Base-by-base conservation (phyloP, 35 echinoderm and acorn worm species). In the Ophioderma brevispina region DNA sequence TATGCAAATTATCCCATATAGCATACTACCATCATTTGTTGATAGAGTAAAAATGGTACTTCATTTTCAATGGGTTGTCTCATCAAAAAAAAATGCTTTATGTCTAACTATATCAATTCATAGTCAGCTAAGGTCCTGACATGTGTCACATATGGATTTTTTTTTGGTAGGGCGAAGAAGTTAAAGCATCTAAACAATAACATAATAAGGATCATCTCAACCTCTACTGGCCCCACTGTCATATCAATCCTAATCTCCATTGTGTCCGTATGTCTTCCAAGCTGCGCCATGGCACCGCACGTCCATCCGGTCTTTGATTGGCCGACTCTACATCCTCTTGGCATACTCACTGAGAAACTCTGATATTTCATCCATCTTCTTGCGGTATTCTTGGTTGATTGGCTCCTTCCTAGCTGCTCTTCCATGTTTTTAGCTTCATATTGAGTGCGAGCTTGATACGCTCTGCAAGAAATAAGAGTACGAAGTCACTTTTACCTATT, bases 231-330 rank as follows among this genome's bases (percentile, higher is more conserved):
- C 55, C 94, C 97, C 19, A 99, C 84, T 25, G 94, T 99, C 97
- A 99, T 99, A 86, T 99, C 97, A 82, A 99, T 99, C 39, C 88
- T 85, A 46, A 99, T 99, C 13, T 99, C 93, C n/a, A 77, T 99
- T 81, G 35, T 95, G 91, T 5, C 97, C n/a, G 77, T 59, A 99
- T 95, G 30, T 85, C 86, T 41, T 95, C 94, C 33, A 99, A 37
- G 97, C 97, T 36, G 38, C 85, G 93, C 95, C 95, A 4, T 93
- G 93, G 90, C 93, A 87, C 38, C 97, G 86, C 35, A 99, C 97
- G 82, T 99, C 97, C 86, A 95, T 94, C 41, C 95, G 86, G 78
- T 99, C 97, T 46, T 92, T 91, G 86, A 99, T 99, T 17, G 90
- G 90, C 36, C 97, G 76, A n/a, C n/a, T n/a, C 37, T 59, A 39